Evolutionary conservation across 1,140 invertebrate species (phyloP).

Genomic region (Scaptomyza hsui): DNA sequence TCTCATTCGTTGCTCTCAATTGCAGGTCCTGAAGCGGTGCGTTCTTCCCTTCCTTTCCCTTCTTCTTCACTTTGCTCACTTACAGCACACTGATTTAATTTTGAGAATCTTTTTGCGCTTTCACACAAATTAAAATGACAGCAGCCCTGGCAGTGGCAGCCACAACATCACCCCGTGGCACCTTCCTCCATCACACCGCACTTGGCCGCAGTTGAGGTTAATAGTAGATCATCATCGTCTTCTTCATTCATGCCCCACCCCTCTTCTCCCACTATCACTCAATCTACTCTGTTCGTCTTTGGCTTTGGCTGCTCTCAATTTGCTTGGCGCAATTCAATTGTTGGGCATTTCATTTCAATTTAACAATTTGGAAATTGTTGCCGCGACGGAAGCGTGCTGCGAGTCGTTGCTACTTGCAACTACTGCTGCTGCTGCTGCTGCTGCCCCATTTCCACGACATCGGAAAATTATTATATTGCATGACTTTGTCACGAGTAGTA

Average conservation of each 20-base stretch:
- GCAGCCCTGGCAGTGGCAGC: conserved; percentile 6
- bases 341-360: conserved; percentile 80
- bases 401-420: neutral
- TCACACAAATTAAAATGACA: conserved; percentile 72
- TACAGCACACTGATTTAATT: conserved; percentile 70
- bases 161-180: neutral
- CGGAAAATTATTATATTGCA: conserved; percentile 58
- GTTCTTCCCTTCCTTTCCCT: neutral
- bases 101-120: conserved; percentile 70
- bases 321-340: conserved; percentile 73
- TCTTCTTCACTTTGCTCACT: neutral
- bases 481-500: conserved; percentile 9
- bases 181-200: conserved; percentile 19
- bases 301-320: conserved; percentile 49
- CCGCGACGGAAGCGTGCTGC: conserved; percentile 39
- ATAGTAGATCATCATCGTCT: conserved; percentile 63
- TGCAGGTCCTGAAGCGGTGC: conserved; percentile 19
- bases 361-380: conserved; percentile 71
- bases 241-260: neutral
- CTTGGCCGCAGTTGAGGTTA: conserved; percentile 50
- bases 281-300: neutral
- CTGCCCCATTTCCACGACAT: neutral
- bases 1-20: conserved; percentile 41
- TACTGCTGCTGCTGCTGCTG: too few species aligned
- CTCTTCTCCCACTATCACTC: too few species aligned